Evolutionary conservation across 2,888 invertebrate species (phyloP).

Genomic region (Tricholauxania praeusta): DNA sequence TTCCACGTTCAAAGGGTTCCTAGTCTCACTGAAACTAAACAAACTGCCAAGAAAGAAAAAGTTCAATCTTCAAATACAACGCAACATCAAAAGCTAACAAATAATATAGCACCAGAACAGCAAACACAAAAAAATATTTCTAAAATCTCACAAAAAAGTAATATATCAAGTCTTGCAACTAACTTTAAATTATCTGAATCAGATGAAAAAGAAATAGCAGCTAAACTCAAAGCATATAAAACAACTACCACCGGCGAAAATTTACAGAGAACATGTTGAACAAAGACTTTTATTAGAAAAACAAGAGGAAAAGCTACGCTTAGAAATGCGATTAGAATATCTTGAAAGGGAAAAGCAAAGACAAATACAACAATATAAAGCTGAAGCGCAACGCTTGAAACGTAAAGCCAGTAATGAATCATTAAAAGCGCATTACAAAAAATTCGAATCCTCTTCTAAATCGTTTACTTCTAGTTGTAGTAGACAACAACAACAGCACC

Average conservation of each 20-base stretch:
- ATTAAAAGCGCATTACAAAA: slow-evolving; percentile 9
- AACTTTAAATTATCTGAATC: slow-evolving; percentile 20
- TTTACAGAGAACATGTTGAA: slow-evolving; percentile 30
- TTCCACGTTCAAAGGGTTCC: neutral
- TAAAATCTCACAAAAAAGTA: neutral
- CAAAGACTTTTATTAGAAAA: slow-evolving; percentile 11
- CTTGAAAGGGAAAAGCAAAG: slow-evolving; percentile 24
- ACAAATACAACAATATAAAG: slow-evolving; percentile 6
- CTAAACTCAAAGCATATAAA: slow-evolving; percentile 25
- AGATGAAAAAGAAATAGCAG: slow-evolving; percentile 22
- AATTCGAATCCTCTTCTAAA: neutral
- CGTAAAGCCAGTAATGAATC: slow-evolving; percentile 24
- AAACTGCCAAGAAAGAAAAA: slow-evolving; percentile 3
- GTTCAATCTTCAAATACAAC: too few species aligned
- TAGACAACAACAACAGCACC: neutral
- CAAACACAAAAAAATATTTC: too few species aligned
- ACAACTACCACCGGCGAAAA: slow-evolving; percentile 19
- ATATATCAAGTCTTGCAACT: neutral
- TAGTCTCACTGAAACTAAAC: neutral
- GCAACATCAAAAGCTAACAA: too few species aligned
- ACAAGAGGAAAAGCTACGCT: slow-evolving; percentile 20
- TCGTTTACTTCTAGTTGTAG: neutral
- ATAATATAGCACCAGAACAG: too few species aligned
- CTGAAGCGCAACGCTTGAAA: slow-evolving; percentile 26
- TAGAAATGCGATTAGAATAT: slow-evolving; percentile 20